phyloP scores from a whole-genome alignment of 2,113 vertebrate species.

The Xenus cinereus region DNA sequence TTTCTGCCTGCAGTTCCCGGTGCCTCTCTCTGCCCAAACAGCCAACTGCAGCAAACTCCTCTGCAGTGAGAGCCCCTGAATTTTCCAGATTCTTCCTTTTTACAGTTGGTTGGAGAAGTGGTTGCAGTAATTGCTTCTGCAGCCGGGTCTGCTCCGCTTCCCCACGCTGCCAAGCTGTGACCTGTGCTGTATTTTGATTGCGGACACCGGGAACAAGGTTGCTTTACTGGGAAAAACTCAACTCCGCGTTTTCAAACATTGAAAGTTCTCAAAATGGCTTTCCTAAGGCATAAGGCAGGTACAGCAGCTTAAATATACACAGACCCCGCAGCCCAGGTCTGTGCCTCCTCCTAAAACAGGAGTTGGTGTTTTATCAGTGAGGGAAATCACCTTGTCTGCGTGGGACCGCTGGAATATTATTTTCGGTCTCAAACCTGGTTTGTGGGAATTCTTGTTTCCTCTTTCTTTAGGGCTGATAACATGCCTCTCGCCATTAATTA shows the following conservation, averaged over 20 bases:
- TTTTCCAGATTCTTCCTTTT: background rate
- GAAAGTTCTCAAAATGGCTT: background rate
- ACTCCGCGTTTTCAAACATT: background rate
- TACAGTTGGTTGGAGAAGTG: background rate
- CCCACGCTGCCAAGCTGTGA: background rate
- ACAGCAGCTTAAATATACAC: background rate
- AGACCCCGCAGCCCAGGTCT: background rate
- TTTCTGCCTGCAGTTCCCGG: background rate
- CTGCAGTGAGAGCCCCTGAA: background rate
- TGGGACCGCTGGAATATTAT: background rate
- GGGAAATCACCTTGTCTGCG: background rate
- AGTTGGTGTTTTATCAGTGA: background rate
- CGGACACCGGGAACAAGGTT: background rate
- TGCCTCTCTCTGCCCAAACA: background rate
- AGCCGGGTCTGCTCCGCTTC: background rate
- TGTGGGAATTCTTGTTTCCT: background rate
- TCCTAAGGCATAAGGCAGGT: background rate
- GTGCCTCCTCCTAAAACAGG: background rate
- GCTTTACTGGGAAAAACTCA: background rate
- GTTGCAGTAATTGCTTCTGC: background rate
- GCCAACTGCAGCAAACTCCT: background rate
- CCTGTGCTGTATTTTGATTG: background rate
- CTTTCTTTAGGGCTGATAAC: rapidly evolving
- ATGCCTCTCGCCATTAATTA: rapidly evolving
- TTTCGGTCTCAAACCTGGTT: background rate